Conservation (phyloP, 2,113 vertebrate genomes). For the Corynorhinus townsendii region DNA sequence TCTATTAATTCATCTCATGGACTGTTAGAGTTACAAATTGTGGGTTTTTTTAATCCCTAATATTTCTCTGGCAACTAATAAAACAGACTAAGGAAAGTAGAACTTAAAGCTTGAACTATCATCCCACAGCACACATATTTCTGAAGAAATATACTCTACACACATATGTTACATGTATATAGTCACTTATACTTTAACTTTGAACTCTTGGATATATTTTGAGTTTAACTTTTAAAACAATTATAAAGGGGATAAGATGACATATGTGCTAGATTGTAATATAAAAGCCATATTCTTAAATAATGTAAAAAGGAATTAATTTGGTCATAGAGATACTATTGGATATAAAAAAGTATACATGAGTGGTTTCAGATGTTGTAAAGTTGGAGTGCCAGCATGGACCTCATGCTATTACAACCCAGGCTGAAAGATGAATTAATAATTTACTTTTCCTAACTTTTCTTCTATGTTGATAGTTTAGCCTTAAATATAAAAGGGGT, state of each 20-base stretch:
- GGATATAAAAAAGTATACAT: slow-evolving; percentile 21
- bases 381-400: slow-evolving; percentile 8
- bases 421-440: background rate
- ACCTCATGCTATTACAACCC: slow-evolving; percentile 19
- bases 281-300: slow-evolving; percentile 48
- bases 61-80: background rate
- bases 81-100: background rate
- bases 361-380: slow-evolving; percentile 55
- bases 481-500: slow-evolving; percentile 6
- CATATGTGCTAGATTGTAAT: background rate
- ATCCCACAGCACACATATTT: background rate
- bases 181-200: slow-evolving; percentile 29
- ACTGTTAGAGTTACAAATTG: background rate
- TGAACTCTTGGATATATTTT: slow-evolving; percentile 41
- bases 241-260: slow-evolving; percentile 31
- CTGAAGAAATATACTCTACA: background rate
- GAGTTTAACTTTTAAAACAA: slow-evolving; percentile 24
- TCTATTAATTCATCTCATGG: slow-evolving; percentile 30
- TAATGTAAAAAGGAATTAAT: slow-evolving; percentile 19
- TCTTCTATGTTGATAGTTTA: slow-evolving; percentile 25
- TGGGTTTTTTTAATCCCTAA: background rate
- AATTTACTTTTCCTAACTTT: slow-evolving; percentile 18
- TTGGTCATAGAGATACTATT: slow-evolving; percentile 17
- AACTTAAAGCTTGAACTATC: slow-evolving; percentile 21
- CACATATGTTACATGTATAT: slow-evolving; percentile 11